These are phyloP conservation scores for Stomatorhinus walkeri DNA, from an alignment of 2,797 vertebrate species.

Conservation along the genomic window DNA sequence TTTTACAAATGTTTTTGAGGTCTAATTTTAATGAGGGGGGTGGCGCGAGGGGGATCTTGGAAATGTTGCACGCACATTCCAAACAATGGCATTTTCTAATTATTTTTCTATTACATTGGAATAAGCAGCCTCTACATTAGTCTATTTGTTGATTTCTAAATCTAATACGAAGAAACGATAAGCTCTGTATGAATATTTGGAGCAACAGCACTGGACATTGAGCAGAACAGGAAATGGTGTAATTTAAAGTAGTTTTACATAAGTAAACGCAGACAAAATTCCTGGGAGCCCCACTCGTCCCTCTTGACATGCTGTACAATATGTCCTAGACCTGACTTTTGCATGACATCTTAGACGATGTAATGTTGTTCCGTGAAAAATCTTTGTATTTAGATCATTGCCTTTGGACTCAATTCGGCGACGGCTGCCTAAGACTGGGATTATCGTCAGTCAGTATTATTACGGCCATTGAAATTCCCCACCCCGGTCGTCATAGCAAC, in stretches of 20 bases:
- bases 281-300: not conserved
- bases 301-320: constrained; percentile 9
- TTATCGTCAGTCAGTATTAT: constrained; percentile 21
- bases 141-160: constrained; percentile 11
- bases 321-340: constrained; percentile 18
- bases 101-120: constrained; percentile 21
- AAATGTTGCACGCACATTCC: constrained; percentile 23
- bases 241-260: not conserved
- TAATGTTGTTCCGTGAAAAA: constrained; percentile 19
- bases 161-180: not conserved
- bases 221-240: not conserved
- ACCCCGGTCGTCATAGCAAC: not conserved
- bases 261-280: not conserved
- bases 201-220: not conserved
- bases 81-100: constrained; percentile 16
- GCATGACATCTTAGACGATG: constrained; percentile 17
- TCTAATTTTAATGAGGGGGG: constrained; percentile 22
- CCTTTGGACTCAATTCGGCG: constrained; percentile 12
- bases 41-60: constrained; percentile 20
- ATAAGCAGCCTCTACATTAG: constrained; percentile 20
- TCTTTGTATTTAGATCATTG: constrained; percentile 24
- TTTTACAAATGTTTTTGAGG: constrained; percentile 20
- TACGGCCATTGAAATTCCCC: not conserved
- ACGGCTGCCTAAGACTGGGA: constrained; percentile 6
- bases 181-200: not conserved